Evolutionary conservation across 2,888 invertebrate species (phyloP), one percentile per base, ranked within the genome.

Genomic region (Melinaea marsaeus): DNA sequence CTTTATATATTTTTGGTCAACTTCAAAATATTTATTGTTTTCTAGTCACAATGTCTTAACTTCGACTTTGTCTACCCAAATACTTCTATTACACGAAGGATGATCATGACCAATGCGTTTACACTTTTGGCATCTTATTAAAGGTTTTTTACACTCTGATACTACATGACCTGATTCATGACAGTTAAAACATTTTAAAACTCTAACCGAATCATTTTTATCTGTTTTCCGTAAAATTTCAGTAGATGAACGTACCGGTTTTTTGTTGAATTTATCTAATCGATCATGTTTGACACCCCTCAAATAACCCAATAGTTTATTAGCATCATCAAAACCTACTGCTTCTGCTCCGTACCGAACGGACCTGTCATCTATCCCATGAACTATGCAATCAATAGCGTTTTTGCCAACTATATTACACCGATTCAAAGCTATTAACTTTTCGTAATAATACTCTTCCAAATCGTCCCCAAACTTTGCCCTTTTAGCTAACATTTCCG

Each of bases 401-500:
- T 13, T 32, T 46, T n/a, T 58, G 2, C 48, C 65, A 47, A 34
- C 60, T 58, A 58, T 60, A 60, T 11, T 47, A 45, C 55, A 57
- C 64, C 71, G 34, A 37, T 66, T 32, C 65, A 48, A 7, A 63
- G 72, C 48, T 0, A 4, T 34, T 7, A 71, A 13, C 58, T 71
- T 71, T 48, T 69, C 71, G 46, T 69, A 67, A 59, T 47, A 71
- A 34, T 69, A 71, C 4, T 60, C 62, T 32, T 66, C 66, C 2
- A 69, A 57, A 0, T 67, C 63, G 13, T 69, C 71, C 45, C 56
- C 61, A 47, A 59, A 61, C 32, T 62, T 61, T 46, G 61, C 70
- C 62, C 61, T 67, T 2, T 68, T 62, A n/a, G 47, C 67, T n/a
- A 73, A 34, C 74, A 75, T 74, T 7, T 72, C 71, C 13, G 69